Percentiles rank a stretch among this genome's conserved stretches.
These are phyloP conservation scores for Acromyrmex echinatior DNA, from an alignment of 1,140 invertebrate genomes.

Conservation along the genomic window DNA sequence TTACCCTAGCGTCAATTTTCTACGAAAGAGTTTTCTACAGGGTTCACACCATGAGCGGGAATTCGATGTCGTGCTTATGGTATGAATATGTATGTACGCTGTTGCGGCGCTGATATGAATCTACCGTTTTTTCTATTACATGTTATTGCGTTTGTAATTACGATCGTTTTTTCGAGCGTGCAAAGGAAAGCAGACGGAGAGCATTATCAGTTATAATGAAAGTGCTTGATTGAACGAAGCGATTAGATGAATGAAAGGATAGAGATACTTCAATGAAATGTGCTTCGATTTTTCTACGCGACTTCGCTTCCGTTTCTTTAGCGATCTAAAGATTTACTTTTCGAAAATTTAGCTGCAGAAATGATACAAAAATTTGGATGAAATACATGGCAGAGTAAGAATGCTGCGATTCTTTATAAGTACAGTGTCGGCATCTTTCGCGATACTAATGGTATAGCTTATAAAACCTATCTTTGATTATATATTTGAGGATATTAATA, in stretches of 20 bases:
- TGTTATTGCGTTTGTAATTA: constrained; percentile 61
- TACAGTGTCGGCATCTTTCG: constrained; percentile 21
- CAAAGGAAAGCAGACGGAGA: constrained; percentile 8
- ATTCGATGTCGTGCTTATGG: constrained; percentile 70
- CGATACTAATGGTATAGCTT: constrained; percentile 31
- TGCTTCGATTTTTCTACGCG: constrained; percentile 14
- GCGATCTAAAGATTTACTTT: constrained; percentile 30
- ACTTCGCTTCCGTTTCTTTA: constrained; percentile 21
- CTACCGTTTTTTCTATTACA: constrained; percentile 73
- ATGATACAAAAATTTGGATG: constrained; percentile 19
- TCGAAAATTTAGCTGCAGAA: constrained; percentile 1
- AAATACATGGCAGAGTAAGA: constrained; percentile 50
- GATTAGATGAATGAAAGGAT: constrained; percentile 7
- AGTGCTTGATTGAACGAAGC: background rate
- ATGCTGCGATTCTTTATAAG: constrained; percentile 22
- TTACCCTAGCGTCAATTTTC: constrained; percentile 86
- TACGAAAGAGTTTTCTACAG: constrained; percentile 81
- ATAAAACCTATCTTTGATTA: background rate
- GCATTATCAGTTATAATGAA: constrained; percentile 16
- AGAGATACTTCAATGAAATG: background rate
- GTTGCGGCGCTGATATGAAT: constrained; percentile 68
- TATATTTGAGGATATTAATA: background rate
- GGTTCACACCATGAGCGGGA: constrained; percentile 73
- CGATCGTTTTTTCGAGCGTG: constrained; percentile 43
- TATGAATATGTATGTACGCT: constrained; percentile 78